These are phyloP conservation scores for Schlechtendalia chinensis DNA, from an alignment of 1,140 invertebrate species.

Conservation along the genomic window DNA sequence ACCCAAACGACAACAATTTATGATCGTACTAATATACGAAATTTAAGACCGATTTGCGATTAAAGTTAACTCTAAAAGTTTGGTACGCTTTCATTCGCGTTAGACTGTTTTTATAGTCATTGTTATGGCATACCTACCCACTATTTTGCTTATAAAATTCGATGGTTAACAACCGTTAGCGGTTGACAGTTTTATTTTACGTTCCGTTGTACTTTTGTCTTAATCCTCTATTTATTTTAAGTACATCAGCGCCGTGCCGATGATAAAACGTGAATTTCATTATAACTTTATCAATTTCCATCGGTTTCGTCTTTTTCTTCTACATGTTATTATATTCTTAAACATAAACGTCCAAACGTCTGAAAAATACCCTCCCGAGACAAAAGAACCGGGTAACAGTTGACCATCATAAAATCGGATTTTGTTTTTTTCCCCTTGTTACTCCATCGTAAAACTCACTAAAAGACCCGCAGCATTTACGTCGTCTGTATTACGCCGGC, in stretches of 20 bases:
- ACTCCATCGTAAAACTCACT: slow-evolving; percentile 36
- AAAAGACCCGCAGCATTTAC: slow-evolving; percentile 41
- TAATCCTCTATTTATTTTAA: neutral
- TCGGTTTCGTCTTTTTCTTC: neutral
- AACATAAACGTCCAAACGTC: neutral
- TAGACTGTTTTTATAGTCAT: too few relatives aligned
- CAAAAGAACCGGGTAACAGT: slow-evolving; percentile 32
- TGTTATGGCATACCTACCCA: too few relatives aligned
- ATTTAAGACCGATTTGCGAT: too few relatives aligned
- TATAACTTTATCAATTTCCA: slow-evolving; percentile 29
- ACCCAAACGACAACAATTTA: too few relatives aligned
- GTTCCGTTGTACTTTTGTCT: neutral
- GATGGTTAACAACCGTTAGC: too few relatives aligned
- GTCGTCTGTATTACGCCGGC: slow-evolving; percentile 27
- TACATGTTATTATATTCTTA: neutral
- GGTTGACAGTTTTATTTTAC: neutral
- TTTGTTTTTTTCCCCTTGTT: neutral
- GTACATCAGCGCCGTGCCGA: neutral
- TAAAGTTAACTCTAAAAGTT: too few relatives aligned
- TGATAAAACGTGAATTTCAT: slow-evolving; percentile 6
- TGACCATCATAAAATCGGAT: slow-evolving; percentile 41
- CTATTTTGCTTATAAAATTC: too few relatives aligned
- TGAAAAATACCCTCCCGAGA: slow-evolving; percentile 22
- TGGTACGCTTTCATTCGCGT: too few relatives aligned
- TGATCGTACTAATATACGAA: too few relatives aligned